phyloP scores from a whole-genome alignment of 92 coral and sea anemone genomes.

The Pocillopora grandis region DNA sequence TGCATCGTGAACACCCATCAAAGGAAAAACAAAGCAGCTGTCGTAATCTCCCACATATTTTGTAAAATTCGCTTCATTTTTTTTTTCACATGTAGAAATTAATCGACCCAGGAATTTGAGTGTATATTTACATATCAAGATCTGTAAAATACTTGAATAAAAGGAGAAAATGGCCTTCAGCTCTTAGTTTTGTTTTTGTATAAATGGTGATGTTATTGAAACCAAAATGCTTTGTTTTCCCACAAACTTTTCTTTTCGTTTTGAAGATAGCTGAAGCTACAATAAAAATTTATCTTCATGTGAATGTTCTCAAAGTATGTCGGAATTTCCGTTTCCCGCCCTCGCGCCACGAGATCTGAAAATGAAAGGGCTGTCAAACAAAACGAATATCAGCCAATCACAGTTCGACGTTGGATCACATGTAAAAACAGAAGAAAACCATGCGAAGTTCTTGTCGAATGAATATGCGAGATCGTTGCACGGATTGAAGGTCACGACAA shows the following conservation, averaged over 20 bases:
- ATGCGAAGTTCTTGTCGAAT: slow-evolving; percentile 24
- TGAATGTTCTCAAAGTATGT: background rate
- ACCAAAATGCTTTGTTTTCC: background rate
- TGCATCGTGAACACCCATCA: too few relatives aligned
- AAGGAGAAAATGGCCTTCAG: background rate
- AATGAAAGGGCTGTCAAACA: slow-evolving; percentile 18
- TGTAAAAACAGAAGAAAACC: slow-evolving; percentile 38
- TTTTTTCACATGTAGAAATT: too few relatives aligned
- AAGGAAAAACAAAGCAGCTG: too few relatives aligned
- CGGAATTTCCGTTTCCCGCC: slow-evolving; percentile 36
- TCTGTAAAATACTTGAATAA: too few relatives aligned
- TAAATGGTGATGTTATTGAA: background rate
- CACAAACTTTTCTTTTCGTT: background rate
- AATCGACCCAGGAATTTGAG: too few relatives aligned
- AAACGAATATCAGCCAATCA: slow-evolving; percentile 11
- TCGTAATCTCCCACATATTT: too few relatives aligned
- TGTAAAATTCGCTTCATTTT: too few relatives aligned
- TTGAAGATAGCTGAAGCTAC: background rate
- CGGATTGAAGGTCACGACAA: background rate
- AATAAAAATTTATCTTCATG: too few relatives aligned
- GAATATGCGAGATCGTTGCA: background rate
- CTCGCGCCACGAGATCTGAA: slow-evolving; percentile 16
- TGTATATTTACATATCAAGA: too few relatives aligned
- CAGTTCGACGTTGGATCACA: slow-evolving; percentile 11
- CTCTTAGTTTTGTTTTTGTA: background rate